Evolutionary conservation across 2,888 invertebrate species (phyloP).

Genomic region (Heteromurus nitidus): DNA sequence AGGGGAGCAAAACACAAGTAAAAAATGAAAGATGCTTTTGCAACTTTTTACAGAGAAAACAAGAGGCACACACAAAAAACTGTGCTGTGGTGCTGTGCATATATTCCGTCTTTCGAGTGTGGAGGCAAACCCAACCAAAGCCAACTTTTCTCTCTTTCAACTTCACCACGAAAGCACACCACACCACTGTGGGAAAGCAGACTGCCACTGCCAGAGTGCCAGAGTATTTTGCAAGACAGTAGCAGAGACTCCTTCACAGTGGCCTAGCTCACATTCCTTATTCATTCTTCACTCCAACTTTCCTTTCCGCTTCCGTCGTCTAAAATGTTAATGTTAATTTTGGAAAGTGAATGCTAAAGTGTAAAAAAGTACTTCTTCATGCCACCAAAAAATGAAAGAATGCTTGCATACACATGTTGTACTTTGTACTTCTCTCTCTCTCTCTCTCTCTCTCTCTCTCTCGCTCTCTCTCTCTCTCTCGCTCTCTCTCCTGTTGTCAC

Average conservation of each 20-base stretch:
- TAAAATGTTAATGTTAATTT: slow-evolving; percentile 46
- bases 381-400: too few relatives aligned
- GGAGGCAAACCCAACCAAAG: neutral
- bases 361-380: too few relatives aligned
- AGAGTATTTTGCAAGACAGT: neutral
- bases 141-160: neutral
- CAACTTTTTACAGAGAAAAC: neutral
- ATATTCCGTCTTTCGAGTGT: too few relatives aligned
- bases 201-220: neutral
- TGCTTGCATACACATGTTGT: too few relatives aligned
- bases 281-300: slow-evolving; percentile 2
- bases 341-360: neutral
- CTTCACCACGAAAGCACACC: too few relatives aligned
- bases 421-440: too few relatives aligned
- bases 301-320: slow-evolving; percentile 29
- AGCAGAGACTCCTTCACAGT: neutral
- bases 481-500: too few relatives aligned
- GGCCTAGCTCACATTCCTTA: slow-evolving; percentile 10
- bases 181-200: neutral
- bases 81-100: too few relatives aligned
- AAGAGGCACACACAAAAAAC: neutral
- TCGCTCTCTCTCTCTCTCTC: too few relatives aligned
- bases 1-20: neutral
- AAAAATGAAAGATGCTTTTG: slow-evolving; percentile 39
- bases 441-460: too few relatives aligned